Conservation (phyloP, 2,888 invertebrate species). For the Leucophora obtusa region DNA sequence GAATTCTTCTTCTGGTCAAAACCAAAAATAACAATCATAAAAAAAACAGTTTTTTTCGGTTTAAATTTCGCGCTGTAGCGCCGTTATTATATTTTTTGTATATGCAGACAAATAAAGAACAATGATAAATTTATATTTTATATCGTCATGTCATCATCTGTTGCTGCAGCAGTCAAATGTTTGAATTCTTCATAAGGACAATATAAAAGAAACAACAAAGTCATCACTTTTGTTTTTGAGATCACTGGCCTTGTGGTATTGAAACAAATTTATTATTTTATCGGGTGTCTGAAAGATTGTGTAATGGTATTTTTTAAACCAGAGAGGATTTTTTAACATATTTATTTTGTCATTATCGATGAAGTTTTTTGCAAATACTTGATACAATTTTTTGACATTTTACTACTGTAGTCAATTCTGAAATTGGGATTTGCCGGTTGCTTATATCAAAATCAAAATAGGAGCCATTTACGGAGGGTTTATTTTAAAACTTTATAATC, state of each 20-base stretch:
- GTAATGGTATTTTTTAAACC: not conserved
- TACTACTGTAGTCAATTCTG: too few relatives aligned
- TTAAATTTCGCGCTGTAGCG: slow-evolving; percentile 49
- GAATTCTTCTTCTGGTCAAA: not conserved
- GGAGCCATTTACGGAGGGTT: too few relatives aligned
- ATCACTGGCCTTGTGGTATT: slow-evolving; percentile 51
- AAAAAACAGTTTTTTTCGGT: slow-evolving; percentile 17
- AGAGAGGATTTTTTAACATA: not conserved
- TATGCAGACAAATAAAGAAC: slow-evolving; percentile 32
- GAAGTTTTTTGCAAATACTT: too few relatives aligned
- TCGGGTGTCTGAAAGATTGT: slow-evolving; percentile 41
- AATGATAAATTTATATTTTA: slow-evolving; percentile 59
- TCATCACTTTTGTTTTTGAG: slow-evolving; percentile 52
- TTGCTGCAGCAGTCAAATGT: slow-evolving; percentile 33
- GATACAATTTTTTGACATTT: too few relatives aligned
- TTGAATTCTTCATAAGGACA: slow-evolving; percentile 18
- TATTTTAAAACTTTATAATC: too few relatives aligned
- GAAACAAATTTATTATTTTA: slow-evolving; percentile 30
- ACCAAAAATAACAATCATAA: slow-evolving; percentile 15
- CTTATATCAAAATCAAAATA: too few relatives aligned
- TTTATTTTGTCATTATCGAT: not conserved
- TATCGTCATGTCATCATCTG: slow-evolving; percentile 47
- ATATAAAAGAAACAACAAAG: slow-evolving; percentile 44
- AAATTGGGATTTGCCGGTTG: too few relatives aligned
- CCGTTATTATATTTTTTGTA: slow-evolving; percentile 38